A percentile compares a stretch with the other conserved stretches of the same genome.
Conservation (phyloP, 2,113 vertebrate species). For the Eulemur rufifrons region DNA sequence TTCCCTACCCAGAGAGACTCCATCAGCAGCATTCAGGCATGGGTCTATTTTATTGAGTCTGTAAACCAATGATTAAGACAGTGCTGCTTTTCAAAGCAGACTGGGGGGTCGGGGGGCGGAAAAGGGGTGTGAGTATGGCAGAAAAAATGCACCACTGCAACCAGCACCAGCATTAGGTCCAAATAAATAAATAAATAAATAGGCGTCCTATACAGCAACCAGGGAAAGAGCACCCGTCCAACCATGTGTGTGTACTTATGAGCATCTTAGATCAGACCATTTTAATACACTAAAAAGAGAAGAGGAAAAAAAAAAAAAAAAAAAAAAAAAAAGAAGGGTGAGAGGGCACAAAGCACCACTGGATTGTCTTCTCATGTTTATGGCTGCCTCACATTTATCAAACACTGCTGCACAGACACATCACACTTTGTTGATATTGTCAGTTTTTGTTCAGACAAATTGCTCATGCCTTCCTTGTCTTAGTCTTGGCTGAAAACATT, state of each 20-base stretch:
- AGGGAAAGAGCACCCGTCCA: conserved; percentile 28
- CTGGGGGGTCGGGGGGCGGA: not conserved
- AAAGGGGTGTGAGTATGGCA: conserved; percentile 62
- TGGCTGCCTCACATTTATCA: conserved; percentile 73
- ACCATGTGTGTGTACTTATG: not conserved
- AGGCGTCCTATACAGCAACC: conserved; percentile 26
- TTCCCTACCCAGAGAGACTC: conserved; percentile 71
- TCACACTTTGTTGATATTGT: conserved; percentile 75
- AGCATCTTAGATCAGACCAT: conserved; percentile 33
- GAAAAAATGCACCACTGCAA: conserved; percentile 77
- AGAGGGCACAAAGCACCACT: not conserved
- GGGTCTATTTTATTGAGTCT: conserved; percentile 74
- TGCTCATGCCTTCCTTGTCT: conserved; percentile 41
- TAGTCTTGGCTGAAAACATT: conserved; percentile 46
- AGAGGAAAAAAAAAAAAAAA: not conserved
- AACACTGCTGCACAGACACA: conserved; percentile 56
- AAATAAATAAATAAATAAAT: conserved; percentile 71
- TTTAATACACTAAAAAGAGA: conserved; percentile 13
- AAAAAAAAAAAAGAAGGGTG: not conserved
- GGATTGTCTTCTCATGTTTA: conserved; percentile 54
- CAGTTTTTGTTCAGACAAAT: conserved; percentile 74
- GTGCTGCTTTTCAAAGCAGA: conserved; percentile 76
- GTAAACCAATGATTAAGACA: conserved; percentile 80
- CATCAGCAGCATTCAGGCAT: conserved; percentile 77
- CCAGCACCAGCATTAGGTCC: conserved; percentile 75